These are phyloP conservation scores for Ornithoptera alexandrae DNA, from an alignment of 2,888 invertebrate genomes.

Conservation along the genomic window DNA sequence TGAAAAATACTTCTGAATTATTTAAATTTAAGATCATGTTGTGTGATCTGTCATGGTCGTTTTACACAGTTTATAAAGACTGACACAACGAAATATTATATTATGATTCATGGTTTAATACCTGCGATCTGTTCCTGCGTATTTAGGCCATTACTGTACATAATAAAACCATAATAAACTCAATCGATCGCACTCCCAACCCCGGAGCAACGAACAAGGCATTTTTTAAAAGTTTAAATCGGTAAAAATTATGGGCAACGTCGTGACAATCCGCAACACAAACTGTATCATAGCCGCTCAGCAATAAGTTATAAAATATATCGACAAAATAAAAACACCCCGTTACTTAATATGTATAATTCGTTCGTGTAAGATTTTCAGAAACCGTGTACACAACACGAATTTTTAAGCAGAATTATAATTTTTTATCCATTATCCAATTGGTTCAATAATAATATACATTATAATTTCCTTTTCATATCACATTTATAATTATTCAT, in stretches of 20 bases:
- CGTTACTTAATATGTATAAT: constrained; percentile 71
- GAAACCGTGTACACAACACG: constrained; percentile 69
- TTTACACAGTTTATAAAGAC: constrained; percentile 5
- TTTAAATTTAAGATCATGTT: no score
- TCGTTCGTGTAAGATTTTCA: constrained; percentile 65
- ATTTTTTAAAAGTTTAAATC: constrained; percentile 55
- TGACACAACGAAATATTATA: constrained; percentile 2
- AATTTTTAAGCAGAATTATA: constrained; percentile 62
- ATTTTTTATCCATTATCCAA: constrained; percentile 30
- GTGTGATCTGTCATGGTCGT: not conserved
- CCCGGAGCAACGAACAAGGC: constrained; percentile 64
- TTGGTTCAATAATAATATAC: constrained; percentile 1
- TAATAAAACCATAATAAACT: constrained; percentile 70
- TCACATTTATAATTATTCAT: constrained; percentile 10
- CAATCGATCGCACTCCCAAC: constrained; percentile 63
- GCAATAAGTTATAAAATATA: constrained; percentile 64
- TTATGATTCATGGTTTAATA: constrained; percentile 32
- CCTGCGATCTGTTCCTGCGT: constrained; percentile 46
- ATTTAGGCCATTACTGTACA: constrained; percentile 69
- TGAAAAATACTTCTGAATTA: no score
- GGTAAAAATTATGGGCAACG: constrained; percentile 64
- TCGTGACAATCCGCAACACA: constrained; percentile 54
- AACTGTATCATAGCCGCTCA: constrained; percentile 62
- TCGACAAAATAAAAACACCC: constrained; percentile 48
- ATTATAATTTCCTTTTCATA: constrained; percentile 6